Percentiles rank a stretch among this genome's conserved stretches.
phyloP scores from a whole-genome alignment of 2,113 vertebrate genomes.

The Lycocorax pyrrhopterus region DNA sequence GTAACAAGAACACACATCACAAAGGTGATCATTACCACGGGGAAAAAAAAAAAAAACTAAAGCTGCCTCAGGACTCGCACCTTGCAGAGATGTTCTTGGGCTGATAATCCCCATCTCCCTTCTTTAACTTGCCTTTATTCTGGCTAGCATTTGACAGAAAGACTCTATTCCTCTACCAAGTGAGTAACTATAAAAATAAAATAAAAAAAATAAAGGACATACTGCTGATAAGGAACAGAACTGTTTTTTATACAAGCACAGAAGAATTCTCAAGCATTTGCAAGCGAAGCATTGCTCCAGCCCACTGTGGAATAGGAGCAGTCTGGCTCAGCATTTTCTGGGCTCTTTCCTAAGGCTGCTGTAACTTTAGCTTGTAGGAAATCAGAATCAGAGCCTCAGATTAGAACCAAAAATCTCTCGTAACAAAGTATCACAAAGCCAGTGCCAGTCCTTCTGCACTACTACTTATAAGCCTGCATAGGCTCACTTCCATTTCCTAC shows the following conservation, averaged over 20 bases:
- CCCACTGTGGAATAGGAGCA: neutral
- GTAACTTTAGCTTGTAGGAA: neutral
- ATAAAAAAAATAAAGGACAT: neutral
- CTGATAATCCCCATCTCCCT: neutral
- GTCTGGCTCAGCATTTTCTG: neutral
- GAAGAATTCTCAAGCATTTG: neutral
- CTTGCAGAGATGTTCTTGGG: neutral
- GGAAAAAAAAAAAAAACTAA: neutral
- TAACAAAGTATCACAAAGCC: neutral
- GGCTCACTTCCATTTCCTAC: neutral
- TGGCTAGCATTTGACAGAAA: neutral
- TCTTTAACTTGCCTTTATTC: neutral
- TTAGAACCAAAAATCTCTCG: neutral
- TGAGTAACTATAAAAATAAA: neutral
- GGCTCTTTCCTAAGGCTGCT: neutral
- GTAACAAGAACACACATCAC: neutral
- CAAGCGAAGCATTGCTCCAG: accelerated
- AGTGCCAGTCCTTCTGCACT: neutral
- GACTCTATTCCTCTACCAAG: neutral
- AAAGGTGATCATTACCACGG: neutral
- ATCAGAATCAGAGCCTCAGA: neutral
- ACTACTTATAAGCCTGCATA: neutral
- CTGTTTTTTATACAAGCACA: neutral
- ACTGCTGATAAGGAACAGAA: neutral
- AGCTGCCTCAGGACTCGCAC: neutral